Conservation (phyloP, 2,888 invertebrate species). For the Leistus spinibarbis region DNA sequence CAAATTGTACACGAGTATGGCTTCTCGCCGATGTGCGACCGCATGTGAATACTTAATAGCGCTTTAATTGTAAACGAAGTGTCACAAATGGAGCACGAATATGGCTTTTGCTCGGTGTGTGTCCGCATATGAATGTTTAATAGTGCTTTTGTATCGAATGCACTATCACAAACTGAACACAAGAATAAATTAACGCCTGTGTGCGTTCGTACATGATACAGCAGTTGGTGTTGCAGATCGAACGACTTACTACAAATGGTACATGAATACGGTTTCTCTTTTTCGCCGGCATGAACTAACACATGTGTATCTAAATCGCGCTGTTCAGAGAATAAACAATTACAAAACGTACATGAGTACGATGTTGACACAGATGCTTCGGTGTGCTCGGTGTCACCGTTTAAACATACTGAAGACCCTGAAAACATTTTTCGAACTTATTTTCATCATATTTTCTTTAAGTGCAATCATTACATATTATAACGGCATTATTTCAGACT, state of each 20-base stretch:
- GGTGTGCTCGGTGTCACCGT: background rate
- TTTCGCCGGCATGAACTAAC: background rate
- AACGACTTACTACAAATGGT: background rate
- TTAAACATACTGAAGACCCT: background rate
- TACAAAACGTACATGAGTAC: background rate
- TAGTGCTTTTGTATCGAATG: background rate
- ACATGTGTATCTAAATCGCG: background rate
- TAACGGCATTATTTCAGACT: too few species aligned
- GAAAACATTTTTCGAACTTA: background rate
- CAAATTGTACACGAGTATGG: background rate
- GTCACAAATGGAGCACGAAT: background rate
- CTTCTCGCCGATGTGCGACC: background rate
- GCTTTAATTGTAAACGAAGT: background rate
- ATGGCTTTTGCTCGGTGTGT: background rate
- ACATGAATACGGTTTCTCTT: background rate
- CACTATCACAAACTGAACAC: background rate
- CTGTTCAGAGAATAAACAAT: background rate
- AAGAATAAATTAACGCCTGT: background rate
- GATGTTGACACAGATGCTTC: background rate
- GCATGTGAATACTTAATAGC: background rate
- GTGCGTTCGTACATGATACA: background rate
- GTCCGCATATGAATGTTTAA: background rate
- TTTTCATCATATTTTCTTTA: too few species aligned
- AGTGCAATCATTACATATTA: too few species aligned
- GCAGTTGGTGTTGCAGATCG: background rate